phyloP scores from a whole-genome alignment of 2,888 invertebrate genomes.

The Eupsilia transversa region DNA sequence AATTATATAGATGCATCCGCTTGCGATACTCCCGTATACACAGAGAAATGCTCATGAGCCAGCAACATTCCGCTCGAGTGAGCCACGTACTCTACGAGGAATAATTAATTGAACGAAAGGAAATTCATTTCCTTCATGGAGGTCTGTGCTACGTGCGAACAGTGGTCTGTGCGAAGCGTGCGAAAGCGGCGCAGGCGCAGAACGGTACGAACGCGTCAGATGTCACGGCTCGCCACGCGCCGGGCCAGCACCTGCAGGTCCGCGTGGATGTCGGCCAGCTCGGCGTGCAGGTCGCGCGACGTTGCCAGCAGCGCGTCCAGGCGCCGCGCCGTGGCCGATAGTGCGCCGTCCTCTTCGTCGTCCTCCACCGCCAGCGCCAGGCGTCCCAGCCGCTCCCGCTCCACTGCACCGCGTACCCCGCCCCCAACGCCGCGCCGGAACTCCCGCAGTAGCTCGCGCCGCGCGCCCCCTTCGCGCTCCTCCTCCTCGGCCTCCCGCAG shows the following conservation, averaged over 20 bases:
- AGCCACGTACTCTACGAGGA: slow-evolving; percentile 21
- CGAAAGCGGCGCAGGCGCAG: slow-evolving; percentile 55
- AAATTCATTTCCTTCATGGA: slow-evolving; percentile 53
- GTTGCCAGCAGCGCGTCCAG: slow-evolving; percentile 86
- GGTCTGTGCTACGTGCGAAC: slow-evolving; percentile 57
- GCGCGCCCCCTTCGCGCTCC: slow-evolving; percentile 70
- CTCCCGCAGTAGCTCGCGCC: slow-evolving; percentile 75
- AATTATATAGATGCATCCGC: slow-evolving; percentile 45
- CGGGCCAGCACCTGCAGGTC: slow-evolving; percentile 90
- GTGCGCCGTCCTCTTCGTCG: slow-evolving; percentile 80
- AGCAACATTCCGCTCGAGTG: slow-evolving; percentile 22
- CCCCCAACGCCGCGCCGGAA: slow-evolving; percentile 72
- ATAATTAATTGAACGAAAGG: slow-evolving; percentile 54
- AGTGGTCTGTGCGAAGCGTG: slow-evolving; percentile 62
- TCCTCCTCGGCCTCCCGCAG: slow-evolving; percentile 84
- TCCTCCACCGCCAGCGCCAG: slow-evolving; percentile 87
- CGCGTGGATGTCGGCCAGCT: slow-evolving; percentile 87
- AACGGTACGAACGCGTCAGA: slow-evolving; percentile 87
- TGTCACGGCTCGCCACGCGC: slow-evolving; percentile 83
- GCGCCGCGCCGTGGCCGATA: slow-evolving; percentile 82
- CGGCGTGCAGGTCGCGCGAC: slow-evolving; percentile 85
- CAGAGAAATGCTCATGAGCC: slow-evolving; percentile 16
- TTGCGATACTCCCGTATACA: slow-evolving; percentile 25
- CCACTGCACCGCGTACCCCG: slow-evolving; percentile 78
- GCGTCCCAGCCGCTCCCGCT: slow-evolving; percentile 84